phyloP scores from a whole-genome alignment of 2,113 vertebrate species.

The Hystrix cristata region DNA sequence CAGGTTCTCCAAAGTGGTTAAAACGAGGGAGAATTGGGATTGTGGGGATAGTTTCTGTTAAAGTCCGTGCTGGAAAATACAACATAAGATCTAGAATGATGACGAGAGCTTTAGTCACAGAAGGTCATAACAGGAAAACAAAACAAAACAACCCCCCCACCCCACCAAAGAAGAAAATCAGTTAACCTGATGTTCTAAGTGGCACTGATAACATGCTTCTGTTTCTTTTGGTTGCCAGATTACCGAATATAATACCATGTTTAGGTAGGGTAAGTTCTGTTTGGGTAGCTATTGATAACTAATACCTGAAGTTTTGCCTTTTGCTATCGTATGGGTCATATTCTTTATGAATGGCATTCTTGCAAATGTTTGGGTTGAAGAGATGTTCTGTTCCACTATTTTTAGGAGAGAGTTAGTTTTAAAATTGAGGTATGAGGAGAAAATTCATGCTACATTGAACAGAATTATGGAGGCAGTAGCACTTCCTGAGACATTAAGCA shows the following conservation, averaged over 20 bases:
- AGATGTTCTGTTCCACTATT: neutral
- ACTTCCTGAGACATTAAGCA: neutral
- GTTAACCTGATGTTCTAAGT: neutral
- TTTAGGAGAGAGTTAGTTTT: neutral
- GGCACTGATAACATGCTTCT: neutral
- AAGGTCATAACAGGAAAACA: neutral
- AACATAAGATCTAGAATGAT: neutral
- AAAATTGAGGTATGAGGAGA: neutral
- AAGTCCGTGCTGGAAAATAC: neutral
- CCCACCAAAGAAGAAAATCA: neutral
- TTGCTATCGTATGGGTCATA: neutral
- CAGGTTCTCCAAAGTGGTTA: neutral
- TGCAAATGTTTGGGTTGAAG: neutral
- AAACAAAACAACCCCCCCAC: too few relatives aligned
- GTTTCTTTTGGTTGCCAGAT: neutral
- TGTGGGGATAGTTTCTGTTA: neutral
- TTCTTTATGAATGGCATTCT: neutral
- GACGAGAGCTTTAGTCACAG: neutral
- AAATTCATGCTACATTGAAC: neutral
- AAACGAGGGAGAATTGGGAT: constrained; percentile 3
- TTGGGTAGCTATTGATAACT: neutral
- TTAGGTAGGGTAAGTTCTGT: neutral
- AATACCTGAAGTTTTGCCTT: neutral
- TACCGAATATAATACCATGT: neutral
- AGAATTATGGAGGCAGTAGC: neutral